A percentile compares a stretch with the other conserved stretches of the same genome.
Conservation (phyloP, 2,888 invertebrate species). For the Hypena proboscidalis region DNA sequence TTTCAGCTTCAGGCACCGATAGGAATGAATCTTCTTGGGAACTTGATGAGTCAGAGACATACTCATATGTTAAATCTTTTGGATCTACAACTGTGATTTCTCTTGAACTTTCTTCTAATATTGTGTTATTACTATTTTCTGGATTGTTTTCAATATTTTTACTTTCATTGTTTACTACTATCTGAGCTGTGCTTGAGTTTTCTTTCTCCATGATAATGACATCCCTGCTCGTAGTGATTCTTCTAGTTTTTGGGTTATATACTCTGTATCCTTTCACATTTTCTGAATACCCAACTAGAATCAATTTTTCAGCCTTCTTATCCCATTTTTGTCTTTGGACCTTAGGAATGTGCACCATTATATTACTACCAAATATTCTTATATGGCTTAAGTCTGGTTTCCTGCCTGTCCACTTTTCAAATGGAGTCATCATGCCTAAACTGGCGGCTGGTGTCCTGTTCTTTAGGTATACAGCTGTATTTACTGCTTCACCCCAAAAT, state of each 20-base stretch:
- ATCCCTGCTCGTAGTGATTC: constrained; percentile 10
- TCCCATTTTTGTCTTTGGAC: constrained; percentile 2
- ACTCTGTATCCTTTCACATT: constrained; percentile 21
- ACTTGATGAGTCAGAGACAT: not conserved
- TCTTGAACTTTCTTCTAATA: constrained; percentile 1
- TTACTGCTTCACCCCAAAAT: not conserved
- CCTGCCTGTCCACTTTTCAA: constrained; percentile 2
- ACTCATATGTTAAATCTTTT: constrained; percentile 2
- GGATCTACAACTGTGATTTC: not conserved
- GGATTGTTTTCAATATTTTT: too few species aligned
- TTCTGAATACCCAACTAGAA: constrained; percentile 7
- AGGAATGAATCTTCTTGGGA: constrained; percentile 4
- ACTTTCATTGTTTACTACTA: constrained; percentile 1
- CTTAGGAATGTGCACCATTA: not conserved
- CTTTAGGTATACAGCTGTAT: too few species aligned
- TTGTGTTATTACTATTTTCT: not conserved
- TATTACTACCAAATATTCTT: not conserved
- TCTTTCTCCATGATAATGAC: constrained; percentile 8
- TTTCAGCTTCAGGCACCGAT: constrained; percentile 4
- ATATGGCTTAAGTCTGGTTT: constrained; percentile 9
- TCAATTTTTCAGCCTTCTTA: constrained; percentile 5
- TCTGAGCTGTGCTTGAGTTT: not conserved
- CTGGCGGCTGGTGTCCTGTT: too few species aligned
- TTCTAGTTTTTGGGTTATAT: constrained; percentile 7
- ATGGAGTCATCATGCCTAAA: constrained; percentile 1